These are phyloP conservation scores for Ariopsis seemanni DNA, from an alignment of 2,113 vertebrate species.

Conservation along the genomic window DNA sequence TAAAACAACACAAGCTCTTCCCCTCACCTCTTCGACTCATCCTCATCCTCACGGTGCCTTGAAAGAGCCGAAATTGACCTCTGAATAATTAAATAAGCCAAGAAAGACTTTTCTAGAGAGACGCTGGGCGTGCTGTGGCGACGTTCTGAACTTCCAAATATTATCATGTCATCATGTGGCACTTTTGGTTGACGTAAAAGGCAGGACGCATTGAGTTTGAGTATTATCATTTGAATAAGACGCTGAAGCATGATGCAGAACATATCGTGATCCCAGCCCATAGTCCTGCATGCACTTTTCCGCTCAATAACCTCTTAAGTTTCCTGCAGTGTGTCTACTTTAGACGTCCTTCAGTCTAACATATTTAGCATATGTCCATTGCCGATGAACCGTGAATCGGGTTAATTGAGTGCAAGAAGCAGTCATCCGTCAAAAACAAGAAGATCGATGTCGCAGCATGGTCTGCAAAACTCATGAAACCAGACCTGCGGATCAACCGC, in stretches of 20 bases:
- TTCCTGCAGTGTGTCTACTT: slow-evolving; percentile 11
- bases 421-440: slow-evolving; percentile 22
- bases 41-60: not conserved
- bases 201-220: not conserved
- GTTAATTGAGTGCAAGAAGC: slow-evolving; percentile 34
- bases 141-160: not conserved
- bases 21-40: not conserved
- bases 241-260: not conserved
- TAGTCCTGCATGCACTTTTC: slow-evolving; percentile 6
- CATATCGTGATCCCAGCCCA: no score
- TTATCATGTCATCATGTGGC: not conserved
- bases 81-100: slow-evolving; percentile 17
- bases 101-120: slow-evolving; percentile 2
- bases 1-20: not conserved
- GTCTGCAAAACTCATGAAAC: slow-evolving; percentile 27
- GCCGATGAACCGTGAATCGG: not conserved
- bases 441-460: not conserved
- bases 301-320: not conserved
- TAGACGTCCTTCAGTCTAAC: not conserved
- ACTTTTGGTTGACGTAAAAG: not conserved
- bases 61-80: slow-evolving; percentile 13
- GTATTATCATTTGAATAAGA: not conserved
- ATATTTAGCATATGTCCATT: slow-evolving; percentile 24
- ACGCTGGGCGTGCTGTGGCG: not conserved
- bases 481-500: slow-evolving; percentile 20